Evolutionary conservation across 2,888 invertebrate genomes (phyloP).

Genomic region (Epistrophe grossulariae): DNA sequence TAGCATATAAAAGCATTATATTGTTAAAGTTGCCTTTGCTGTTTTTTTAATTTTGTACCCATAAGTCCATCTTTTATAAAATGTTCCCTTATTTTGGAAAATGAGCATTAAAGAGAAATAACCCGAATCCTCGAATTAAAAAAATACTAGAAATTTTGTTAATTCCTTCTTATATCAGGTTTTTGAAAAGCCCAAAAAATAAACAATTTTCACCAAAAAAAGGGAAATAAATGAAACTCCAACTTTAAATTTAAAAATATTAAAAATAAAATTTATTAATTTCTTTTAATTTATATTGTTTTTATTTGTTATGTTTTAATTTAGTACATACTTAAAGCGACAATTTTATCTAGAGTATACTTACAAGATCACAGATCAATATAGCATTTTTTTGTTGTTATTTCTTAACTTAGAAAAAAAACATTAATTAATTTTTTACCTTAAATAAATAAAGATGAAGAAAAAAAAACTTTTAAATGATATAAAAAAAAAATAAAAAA

Average conservation of each 20-base stretch:
- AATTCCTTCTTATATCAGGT: too few relatives aligned
- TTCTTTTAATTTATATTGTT: neutral
- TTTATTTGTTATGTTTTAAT: slow-evolving; percentile 26
- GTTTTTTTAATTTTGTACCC: too few relatives aligned
- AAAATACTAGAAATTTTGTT: too few relatives aligned
- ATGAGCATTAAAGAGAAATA: too few relatives aligned
- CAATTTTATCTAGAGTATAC: slow-evolving; percentile 47
- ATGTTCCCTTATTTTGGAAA: too few relatives aligned
- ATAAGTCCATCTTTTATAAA: too few relatives aligned
- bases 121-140: too few relatives aligned
- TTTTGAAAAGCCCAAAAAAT: too few relatives aligned
- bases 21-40: too few relatives aligned
- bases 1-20: too few relatives aligned
- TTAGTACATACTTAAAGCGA: slow-evolving; percentile 50
- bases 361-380: slow-evolving; percentile 69
- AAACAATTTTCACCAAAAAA: too few relatives aligned
- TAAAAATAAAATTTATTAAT: neutral
- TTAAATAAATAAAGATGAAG: slow-evolving; percentile 34
- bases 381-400: slow-evolving; percentile 56
- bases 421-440: slow-evolving; percentile 13
- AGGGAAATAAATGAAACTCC: too few relatives aligned
- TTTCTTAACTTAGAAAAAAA: slow-evolving; percentile 18
- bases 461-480: slow-evolving; percentile 22
- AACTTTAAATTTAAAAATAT: neutral
- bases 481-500: slow-evolving; percentile 29